Conservation (phyloP, 2,113 vertebrate genomes). For the Nesoenas mayeri region DNA sequence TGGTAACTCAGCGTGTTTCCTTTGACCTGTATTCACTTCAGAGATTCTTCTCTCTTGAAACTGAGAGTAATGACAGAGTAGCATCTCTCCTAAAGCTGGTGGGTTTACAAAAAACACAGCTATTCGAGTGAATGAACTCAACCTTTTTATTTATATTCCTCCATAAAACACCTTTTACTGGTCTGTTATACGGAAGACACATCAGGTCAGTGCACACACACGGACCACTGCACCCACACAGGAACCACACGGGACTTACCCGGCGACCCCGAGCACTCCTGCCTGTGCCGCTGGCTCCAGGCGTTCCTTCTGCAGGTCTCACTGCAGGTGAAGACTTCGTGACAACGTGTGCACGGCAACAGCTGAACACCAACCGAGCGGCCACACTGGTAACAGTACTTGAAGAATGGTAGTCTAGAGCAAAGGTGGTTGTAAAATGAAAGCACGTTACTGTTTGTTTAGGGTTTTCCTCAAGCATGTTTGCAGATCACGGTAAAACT, state of each 20-base stretch:
- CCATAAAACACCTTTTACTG: neutral
- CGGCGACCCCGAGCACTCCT: slow-evolving; percentile 69
- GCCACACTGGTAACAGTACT: slow-evolving; percentile 84
- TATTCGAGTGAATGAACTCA: neutral
- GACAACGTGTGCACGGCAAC: slow-evolving; percentile 74
- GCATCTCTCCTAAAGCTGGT: neutral
- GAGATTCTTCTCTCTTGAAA: neutral
- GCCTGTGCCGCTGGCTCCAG: slow-evolving; percentile 77
- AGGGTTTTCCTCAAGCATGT: no score
- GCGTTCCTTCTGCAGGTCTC: slow-evolving; percentile 77
- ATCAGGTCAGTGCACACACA: neutral
- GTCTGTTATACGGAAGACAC: neutral
- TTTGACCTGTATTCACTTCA: neutral
- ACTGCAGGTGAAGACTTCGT: slow-evolving; percentile 79
- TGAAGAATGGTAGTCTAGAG: slow-evolving; percentile 72
- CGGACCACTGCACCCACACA: neutral
- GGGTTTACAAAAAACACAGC: neutral
- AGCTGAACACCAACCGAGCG: slow-evolving; percentile 78
- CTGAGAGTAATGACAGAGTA: neutral
- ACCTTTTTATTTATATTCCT: neutral
- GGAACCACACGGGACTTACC: slow-evolving; percentile 20
- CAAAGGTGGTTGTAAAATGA: neutral
- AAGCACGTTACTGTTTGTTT: no score
- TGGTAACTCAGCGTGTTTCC: neutral
- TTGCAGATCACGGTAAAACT: no score